Percentiles rank a stretch among this genome's conserved stretches.
These are phyloP conservation scores for Apodemia mormo DNA, from an alignment of 2,888 invertebrate species.

Conservation along the genomic window DNA sequence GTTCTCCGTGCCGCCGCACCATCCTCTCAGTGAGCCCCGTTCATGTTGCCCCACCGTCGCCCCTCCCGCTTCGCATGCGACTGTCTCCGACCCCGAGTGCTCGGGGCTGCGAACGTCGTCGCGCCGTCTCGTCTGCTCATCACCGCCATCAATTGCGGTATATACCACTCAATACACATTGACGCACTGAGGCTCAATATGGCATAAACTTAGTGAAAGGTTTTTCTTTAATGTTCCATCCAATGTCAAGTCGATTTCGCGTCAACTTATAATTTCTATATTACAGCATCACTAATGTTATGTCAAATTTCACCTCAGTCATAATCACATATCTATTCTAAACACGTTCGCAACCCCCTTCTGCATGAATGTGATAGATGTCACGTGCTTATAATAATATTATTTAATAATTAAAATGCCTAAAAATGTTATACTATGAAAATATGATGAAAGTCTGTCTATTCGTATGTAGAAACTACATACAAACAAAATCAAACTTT, in stretches of 20 bases:
- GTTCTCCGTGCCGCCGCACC: conserved; percentile 83
- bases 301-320: conserved; percentile 16
- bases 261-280: not conserved
- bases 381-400: conserved; percentile 52
- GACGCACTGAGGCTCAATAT: conserved; percentile 44
- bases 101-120: conserved; percentile 79
- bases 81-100: conserved; percentile 79
- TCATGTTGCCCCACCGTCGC: conserved; percentile 82
- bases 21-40: conserved; percentile 82
- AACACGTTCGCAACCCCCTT: conserved; percentile 80
- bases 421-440: no score
- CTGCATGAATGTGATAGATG: conserved; percentile 77
- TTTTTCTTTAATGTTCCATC: not conserved
- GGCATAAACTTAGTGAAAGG: not conserved
- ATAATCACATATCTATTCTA: conserved; percentile 6
- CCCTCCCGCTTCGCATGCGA: conserved; percentile 81
- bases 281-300: conserved; percentile 26
- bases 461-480: no score
- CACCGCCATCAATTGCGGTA: conserved; percentile 69
- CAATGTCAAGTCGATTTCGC: no score
- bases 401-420: not conserved
- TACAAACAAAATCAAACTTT: no score
- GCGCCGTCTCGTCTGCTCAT: conserved; percentile 46
- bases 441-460: no score
- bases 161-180: conserved; percentile 57